Percentiles rank a stretch among this genome's conserved stretches.
These are phyloP conservation scores for Heptascelio sp. DNA, from an alignment of 2,888 invertebrate species.

Conservation along the genomic window DNA sequence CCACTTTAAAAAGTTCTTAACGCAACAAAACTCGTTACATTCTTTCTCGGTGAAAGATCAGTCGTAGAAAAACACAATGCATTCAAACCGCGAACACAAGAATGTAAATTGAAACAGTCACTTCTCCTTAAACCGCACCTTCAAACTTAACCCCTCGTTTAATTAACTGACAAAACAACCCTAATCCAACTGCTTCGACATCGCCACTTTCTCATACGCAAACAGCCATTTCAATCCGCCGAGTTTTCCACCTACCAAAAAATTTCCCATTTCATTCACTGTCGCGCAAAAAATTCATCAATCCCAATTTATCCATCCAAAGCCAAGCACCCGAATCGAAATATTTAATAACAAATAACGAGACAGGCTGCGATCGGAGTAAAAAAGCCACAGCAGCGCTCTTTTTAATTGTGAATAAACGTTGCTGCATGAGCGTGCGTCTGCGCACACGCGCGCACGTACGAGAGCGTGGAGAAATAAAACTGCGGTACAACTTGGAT, in stretches of 20 bases:
- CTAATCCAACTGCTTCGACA: too few species aligned
- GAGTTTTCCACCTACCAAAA: background rate
- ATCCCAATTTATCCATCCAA: conserved; percentile 29
- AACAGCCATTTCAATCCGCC: background rate
- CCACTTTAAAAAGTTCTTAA: too few species aligned
- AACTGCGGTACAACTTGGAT: conserved; percentile 73
- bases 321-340: conserved; percentile 28
- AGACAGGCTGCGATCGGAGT: background rate
- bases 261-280: conserved; percentile 4
- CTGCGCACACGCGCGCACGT: background rate
- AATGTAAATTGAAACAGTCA: too few species aligned
- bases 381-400: conserved; percentile 8
- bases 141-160: too few species aligned
- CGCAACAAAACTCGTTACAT: too few species aligned
- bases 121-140: too few species aligned
- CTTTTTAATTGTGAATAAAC: conserved; percentile 52
- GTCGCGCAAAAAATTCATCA: background rate
- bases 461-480: conserved; percentile 45
- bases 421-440: conserved; percentile 6
- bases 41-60: too few species aligned
- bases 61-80: too few species aligned
- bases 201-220: background rate
- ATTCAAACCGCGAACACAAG: too few species aligned
- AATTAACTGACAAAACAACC: too few species aligned
- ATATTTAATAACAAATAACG: conserved; percentile 63